A percentile compares a stretch with the other conserved stretches of the same genome.
These are phyloP conservation scores for Nephrocerus scutellatus DNA, from an alignment of 2,888 invertebrate species.

Conservation along the genomic window DNA sequence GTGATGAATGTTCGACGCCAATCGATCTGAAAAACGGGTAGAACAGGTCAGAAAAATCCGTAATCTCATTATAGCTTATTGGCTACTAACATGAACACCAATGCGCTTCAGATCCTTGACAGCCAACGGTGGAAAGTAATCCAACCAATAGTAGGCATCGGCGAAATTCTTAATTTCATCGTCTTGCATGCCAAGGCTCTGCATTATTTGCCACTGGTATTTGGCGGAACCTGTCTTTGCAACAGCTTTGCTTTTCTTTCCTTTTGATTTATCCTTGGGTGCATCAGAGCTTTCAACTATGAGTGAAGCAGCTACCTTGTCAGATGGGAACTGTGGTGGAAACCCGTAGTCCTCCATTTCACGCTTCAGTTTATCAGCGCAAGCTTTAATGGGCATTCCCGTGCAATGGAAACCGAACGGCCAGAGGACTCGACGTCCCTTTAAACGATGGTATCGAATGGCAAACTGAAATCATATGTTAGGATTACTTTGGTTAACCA, in stretches of 20 bases:
- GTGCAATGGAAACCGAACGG: conserved; percentile 99
- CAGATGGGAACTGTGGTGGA: conserved; percentile 83
- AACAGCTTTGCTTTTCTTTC: conserved; percentile 92
- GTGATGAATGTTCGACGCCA: conserved; percentile 98
- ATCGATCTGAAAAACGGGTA: conserved; percentile 85
- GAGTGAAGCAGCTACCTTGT: conserved; percentile 43
- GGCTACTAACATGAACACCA: conserved; percentile 75
- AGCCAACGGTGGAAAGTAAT: conserved; percentile 90
- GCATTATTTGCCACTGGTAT: conserved; percentile 99
- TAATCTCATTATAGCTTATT: background rate
- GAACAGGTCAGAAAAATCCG: too few relatives aligned
- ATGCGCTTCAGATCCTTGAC: conserved; percentile 78
- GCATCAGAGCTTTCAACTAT: conserved; percentile 53
- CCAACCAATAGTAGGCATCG: conserved; percentile 86
- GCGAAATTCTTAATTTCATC: conserved; percentile 92
- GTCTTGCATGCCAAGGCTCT: conserved; percentile 78
- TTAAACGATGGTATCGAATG: conserved; percentile 81
- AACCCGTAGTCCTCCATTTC: conserved; percentile 89
- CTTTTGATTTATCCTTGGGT: conserved; percentile 80
- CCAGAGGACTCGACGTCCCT: conserved; percentile 85
- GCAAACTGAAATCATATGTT: conserved; percentile 63
- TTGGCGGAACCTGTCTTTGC: conserved; percentile 85
- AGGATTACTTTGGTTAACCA: background rate
- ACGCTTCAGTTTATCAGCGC: conserved; percentile 92
- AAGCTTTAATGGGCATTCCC: conserved; percentile 99